Evolutionary conservation across 2,113 vertebrate genomes (phyloP).

Genomic region (Eurypyga helias): DNA sequence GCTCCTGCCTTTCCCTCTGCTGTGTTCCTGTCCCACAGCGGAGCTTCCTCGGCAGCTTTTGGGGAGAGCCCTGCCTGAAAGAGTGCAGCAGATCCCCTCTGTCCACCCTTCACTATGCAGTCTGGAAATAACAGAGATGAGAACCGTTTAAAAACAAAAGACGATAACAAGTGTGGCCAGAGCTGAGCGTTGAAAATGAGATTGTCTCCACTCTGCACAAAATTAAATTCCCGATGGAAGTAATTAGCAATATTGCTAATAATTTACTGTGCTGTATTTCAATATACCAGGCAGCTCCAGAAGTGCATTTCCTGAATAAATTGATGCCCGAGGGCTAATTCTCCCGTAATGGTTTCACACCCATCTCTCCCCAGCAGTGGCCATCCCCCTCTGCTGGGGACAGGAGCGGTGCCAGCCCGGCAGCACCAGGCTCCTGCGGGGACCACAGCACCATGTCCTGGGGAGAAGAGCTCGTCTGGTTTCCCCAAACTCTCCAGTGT

Average conservation of each 20-base stretch:
- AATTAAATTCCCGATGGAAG: not conserved
- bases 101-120: accelerated
- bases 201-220: not conserved
- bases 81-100: not conserved
- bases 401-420: not conserved
- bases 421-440: not conserved
- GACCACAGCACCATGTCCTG: accelerated
- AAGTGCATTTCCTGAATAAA: not conserved
- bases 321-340: not conserved
- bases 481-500: not conserved
- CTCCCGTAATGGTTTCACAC: not conserved
- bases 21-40: accelerated
- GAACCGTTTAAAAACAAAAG: not conserved
- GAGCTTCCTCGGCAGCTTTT: accelerated
- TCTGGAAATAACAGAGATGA: accelerated
- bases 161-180: not conserved
- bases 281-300: not conserved
- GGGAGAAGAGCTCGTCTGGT: not conserved
- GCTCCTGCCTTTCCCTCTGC: not conserved
- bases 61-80: not conserved
- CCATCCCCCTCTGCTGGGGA: not conserved
- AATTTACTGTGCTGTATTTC: not conserved
- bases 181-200: not conserved
- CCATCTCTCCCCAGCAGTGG: accelerated
- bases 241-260: not conserved